Base-by-base conservation (phyloP, 2,113 vertebrate genomes). In the Hyperopisus bebe region DNA sequence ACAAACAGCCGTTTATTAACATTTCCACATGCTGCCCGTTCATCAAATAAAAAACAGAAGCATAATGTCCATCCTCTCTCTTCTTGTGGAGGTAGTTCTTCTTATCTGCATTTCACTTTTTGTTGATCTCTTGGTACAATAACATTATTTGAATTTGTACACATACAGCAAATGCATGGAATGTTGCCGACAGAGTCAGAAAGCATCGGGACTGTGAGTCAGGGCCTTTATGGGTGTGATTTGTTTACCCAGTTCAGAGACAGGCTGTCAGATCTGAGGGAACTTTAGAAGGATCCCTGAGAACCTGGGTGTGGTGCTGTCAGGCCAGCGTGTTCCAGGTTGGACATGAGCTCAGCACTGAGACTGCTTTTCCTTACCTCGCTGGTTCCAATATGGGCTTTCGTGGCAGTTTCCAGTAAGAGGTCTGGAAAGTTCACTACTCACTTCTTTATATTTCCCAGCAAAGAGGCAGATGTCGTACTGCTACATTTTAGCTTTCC, bases 371-470 rank as follows among this genome's bases (percentile, higher is more conserved):
- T 82, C 66, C 86, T 86, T 88, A 19, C 31, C 19, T 83, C 53
- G 39, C 70, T 83, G 48, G 51, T 58, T 88, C 53, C 48, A 83
- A 53, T 62, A 39, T 86, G 15, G 48, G 27, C 84, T 17, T 86
- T 86, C 13, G n/a, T 86, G n/a, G 44, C n/a, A 86, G 48, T 88
- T 87, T 90, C 51, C 66, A 62, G 86, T 88, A 84, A 77, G 27
- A 53, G 48, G 62, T 62, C 47, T 27, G 82, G 24, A 88, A 70
- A 86, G 2, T n/a, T 58, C 46, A 62, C 55, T 84, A 44, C 74
- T 88, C 46, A 31, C 77, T 87, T 55, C 84, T 35, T 70, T 80
- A 74, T 42, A 55, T 48, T 48, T 90, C 48, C 62, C 66, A 58
- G 48, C 53, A 85, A 77, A 48, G 10, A 87, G 7, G 21, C 17